phyloP scores from a whole-genome alignment of 2,797 vertebrate species.

The Ambastaia sidthimunki region DNA sequence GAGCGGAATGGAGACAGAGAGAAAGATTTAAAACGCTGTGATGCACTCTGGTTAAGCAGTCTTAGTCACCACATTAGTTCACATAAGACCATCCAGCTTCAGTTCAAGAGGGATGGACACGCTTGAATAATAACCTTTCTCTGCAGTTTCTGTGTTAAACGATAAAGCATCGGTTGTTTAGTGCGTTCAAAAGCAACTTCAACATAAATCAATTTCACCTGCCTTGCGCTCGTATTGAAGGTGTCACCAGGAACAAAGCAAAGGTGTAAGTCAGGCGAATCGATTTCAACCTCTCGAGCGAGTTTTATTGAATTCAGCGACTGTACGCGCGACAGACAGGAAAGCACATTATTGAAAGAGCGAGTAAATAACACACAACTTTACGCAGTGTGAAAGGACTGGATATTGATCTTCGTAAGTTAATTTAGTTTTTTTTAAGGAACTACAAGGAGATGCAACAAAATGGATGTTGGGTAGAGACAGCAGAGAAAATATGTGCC shows the following conservation, averaged over 20 bases:
- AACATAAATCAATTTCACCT: constrained; percentile 32
- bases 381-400: constrained; percentile 23
- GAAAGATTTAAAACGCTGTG: constrained; percentile 14
- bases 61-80: constrained; percentile 23
- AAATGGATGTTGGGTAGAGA: constrained; percentile 3
- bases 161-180: constrained; percentile 11
- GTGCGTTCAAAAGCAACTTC: constrained; percentile 25
- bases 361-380: constrained; percentile 46
- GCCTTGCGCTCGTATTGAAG: constrained; percentile 35
- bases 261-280: constrained; percentile 51
- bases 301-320: constrained; percentile 45
- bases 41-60: constrained; percentile 21
- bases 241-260: constrained; percentile 42
- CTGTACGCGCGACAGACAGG: constrained; percentile 21
- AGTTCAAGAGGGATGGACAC: background rate
- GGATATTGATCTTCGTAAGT: constrained; percentile 46
- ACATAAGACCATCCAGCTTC: constrained; percentile 12
- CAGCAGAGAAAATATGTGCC: background rate
- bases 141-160: constrained; percentile 5
- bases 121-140: constrained; percentile 6
- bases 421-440: constrained; percentile 35
- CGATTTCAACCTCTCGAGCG: constrained; percentile 34
- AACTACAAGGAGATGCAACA: background rate
- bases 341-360: constrained; percentile 36
- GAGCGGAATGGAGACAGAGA: constrained; percentile 21